Conservation (phyloP, 1,140 invertebrate genomes). For the Stenopsyche tienmushanensis region DNA sequence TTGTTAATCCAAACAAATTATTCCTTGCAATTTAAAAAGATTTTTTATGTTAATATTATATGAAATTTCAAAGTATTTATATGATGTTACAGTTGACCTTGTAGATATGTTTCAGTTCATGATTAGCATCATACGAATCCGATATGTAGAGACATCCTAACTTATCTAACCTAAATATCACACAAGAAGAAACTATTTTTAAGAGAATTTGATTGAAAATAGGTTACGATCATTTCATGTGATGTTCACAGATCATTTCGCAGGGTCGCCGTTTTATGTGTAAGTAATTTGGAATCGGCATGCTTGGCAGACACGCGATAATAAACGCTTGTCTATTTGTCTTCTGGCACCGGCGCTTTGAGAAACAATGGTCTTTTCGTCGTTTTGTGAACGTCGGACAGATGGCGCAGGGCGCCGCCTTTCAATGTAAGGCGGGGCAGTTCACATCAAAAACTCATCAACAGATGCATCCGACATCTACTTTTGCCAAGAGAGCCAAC, state of each 20-base stretch:
- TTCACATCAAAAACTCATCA: conserved; percentile 26
- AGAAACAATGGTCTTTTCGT: background rate
- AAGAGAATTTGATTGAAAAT: too few relatives aligned
- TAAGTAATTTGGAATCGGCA: background rate
- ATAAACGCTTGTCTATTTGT: conserved; percentile 11
- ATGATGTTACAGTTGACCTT: too few relatives aligned
- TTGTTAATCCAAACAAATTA: too few relatives aligned
- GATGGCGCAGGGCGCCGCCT: conserved; percentile 17
- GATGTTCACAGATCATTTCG: background rate
- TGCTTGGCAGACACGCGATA: conserved; percentile 12
- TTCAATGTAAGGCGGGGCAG: conserved; percentile 7
- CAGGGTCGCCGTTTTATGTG: background rate
- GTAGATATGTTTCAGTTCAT: too few relatives aligned
- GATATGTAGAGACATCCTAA: too few relatives aligned
- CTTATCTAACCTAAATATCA: too few relatives aligned
- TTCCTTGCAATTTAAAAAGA: too few relatives aligned
- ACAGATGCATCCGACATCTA: conserved; percentile 14
- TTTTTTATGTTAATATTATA: too few relatives aligned
- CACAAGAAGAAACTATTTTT: too few relatives aligned
- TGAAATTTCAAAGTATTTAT: too few relatives aligned
- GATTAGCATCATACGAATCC: too few relatives aligned
- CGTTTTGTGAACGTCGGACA: conserved; percentile 14
- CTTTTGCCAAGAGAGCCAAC: too few relatives aligned
- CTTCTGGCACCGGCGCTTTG: conserved; percentile 1
- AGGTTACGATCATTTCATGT: background rate